These are phyloP conservation scores for Cantharis rufa DNA, from an alignment of 2,888 invertebrate species.

Conservation along the genomic window DNA sequence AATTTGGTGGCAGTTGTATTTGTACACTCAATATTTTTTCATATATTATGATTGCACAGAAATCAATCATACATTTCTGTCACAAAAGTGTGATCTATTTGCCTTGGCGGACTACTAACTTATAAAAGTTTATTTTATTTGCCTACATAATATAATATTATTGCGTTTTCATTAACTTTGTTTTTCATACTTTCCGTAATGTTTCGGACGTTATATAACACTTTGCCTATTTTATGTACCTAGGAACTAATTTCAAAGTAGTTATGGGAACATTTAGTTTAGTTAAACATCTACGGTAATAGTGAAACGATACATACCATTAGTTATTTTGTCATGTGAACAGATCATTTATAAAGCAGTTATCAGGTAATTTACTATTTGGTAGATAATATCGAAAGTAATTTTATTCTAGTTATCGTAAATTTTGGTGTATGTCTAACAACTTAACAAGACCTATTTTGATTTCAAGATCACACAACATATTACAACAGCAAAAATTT, in stretches of 20 bases:
- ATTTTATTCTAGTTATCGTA: conserved; percentile 25
- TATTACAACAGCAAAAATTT: neutral
- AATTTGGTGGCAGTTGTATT: conserved; percentile 15
- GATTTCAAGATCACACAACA: neutral
- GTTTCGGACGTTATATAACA: neutral
- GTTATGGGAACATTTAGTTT: conserved; percentile 21
- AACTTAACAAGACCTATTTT: conserved; percentile 10
- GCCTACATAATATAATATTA: neutral
- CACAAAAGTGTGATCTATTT: neutral
- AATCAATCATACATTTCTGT: neutral
- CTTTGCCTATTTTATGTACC: neutral
- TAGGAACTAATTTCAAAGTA: conserved; percentile 9
- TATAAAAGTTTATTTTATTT: neutral
- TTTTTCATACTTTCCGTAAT: neutral
- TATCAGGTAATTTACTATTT: conserved; percentile 46
- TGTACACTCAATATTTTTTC: neutral
- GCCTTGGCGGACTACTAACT: neutral
- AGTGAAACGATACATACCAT: conserved; percentile 17
- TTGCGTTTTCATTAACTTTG: neutral
- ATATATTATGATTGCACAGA: neutral
- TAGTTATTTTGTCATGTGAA: conserved; percentile 46
- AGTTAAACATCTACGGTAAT: conserved; percentile 16
- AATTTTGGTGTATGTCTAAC: conserved; percentile 13
- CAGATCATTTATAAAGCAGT: conserved; percentile 50
- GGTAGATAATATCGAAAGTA: conserved; percentile 30